Base-by-base conservation (phyloP, 2,113 vertebrate species). In the Spea multiplicata region DNA sequence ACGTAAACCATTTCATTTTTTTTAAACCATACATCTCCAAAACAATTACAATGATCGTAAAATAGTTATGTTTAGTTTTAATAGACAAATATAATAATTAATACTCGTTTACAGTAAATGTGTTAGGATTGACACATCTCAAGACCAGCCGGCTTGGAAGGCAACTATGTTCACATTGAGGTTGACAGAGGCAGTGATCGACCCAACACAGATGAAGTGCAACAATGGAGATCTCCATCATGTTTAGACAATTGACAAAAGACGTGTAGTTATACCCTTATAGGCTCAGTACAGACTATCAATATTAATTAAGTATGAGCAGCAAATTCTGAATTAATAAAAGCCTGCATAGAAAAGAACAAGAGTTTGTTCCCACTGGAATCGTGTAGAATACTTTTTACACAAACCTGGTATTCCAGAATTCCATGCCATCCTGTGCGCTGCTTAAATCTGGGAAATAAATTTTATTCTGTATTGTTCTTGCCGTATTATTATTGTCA, bases 281-380 rank as follows among this genome's bases (percentile, higher is more conserved):
- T 53, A 44, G 5, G 44, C 45, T 46, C 44, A 30, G 59, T 5
- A 44, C 14, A 66, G 59, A 73, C 65, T 79, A 79, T 79, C 61
- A 73, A 79, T 79, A 79, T 79, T 73, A 71, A 79, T 66, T 45
- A 49, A 53, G 61, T 9, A 72, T 79, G 70, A 73, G 66, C 73
- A 65, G 50, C 61, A 57, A 6, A 79, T 57, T 57, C 69, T 79
- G 61, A 73, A 65, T 72, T 71, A 73, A 79, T 73, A 79, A 73
- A 79, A 49, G 30, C 44, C 9, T 30, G 61, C 59, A 53, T 50
- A 78, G 44, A 52, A 78, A 50, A 16, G 3, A 17, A 71, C 62
- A 7, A 17, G 61, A 9, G 46, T 78, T 64, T 64, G 10, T 44
- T 48, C n/a, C 44, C n/a, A 10, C 10, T 50, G 46, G 14, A 30